phyloP scores from a whole-genome alignment of 2,113 vertebrate genomes.

The Sinocyclocheilus grahami region DNA sequence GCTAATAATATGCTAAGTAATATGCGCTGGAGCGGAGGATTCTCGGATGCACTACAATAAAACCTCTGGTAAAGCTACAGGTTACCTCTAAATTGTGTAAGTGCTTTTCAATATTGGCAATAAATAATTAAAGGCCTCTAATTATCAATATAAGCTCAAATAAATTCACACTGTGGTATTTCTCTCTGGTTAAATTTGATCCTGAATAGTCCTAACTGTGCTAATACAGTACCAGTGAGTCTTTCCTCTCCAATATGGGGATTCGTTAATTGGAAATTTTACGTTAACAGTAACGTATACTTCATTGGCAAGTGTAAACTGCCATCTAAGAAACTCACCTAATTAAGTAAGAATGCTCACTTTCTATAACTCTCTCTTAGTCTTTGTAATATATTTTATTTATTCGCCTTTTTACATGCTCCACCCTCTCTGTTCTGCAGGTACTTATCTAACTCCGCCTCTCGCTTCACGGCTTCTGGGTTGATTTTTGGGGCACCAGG shows the following conservation, averaged over 20 bases:
- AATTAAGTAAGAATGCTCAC: slow-evolving; percentile 35
- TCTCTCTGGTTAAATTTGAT: slow-evolving; percentile 36
- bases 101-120: slow-evolving; percentile 43
- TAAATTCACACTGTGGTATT: not conserved
- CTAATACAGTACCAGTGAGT: slow-evolving; percentile 46
- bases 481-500: slow-evolving; percentile 88
- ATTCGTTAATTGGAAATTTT: slow-evolving; percentile 29
- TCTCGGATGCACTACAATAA: slow-evolving; percentile 25
- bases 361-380: slow-evolving; percentile 2
- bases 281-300: not conserved
- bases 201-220: slow-evolving; percentile 20
- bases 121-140: slow-evolving; percentile 46
- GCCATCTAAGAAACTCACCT: slow-evolving; percentile 34
- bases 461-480: slow-evolving; percentile 85
- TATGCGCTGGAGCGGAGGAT: not conserved
- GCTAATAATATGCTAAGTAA: slow-evolving; percentile 11
- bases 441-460: slow-evolving; percentile 87
- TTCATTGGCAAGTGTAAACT: slow-evolving; percentile 31
- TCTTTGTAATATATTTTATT: slow-evolving; percentile 74
- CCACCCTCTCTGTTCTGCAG: slow-evolving; percentile 90
- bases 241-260: slow-evolving; percentile 41
- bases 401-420: slow-evolving; percentile 87
- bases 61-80: slow-evolving; percentile 41
- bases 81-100: slow-evolving; percentile 30
- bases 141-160: not conserved